Percentiles rank a stretch among this genome's conserved stretches.
Conservation (phyloP, 2,797 vertebrate species). For the Chelon auratus region DNA sequence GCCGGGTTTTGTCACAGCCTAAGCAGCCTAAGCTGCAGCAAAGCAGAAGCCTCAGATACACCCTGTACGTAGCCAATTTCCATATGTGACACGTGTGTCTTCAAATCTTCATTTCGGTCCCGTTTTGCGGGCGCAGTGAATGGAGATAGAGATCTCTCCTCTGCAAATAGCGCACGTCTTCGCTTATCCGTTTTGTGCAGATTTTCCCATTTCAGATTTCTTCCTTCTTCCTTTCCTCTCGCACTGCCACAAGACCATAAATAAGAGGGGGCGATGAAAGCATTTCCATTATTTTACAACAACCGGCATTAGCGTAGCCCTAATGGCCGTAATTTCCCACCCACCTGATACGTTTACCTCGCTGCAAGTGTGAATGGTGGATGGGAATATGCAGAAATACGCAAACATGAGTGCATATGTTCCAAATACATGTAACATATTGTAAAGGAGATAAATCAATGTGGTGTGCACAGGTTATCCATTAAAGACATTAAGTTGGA, state of each 20-base stretch:
- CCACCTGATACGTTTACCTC: conserved; percentile 29
- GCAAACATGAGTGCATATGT: conserved; percentile 27
- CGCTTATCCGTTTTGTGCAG: conserved; percentile 53
- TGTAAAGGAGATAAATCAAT: conserved; percentile 42
- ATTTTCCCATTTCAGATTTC: conserved; percentile 19
- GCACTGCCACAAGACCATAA: conserved; percentile 32
- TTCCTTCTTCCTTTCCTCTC: conserved; percentile 5
- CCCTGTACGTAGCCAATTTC: no score
- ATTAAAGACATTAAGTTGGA: conserved; percentile 55
- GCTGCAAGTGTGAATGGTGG: conserved; percentile 6
- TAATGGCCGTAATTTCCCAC: conserved; percentile 25
- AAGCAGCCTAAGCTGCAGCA: no score
- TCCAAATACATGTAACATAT: conserved; percentile 26
- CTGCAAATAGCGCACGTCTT: conserved; percentile 30
- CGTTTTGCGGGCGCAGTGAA: conserved; percentile 42
- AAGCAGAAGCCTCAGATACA: no score
- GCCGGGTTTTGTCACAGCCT: no score
- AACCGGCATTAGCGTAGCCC: conserved; percentile 24
- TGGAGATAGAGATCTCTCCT: conserved; percentile 49
- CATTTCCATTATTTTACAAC: conserved; percentile 37
- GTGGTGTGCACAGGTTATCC: conserved; percentile 45
- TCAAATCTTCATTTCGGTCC: conserved; percentile 47
- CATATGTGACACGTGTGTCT: conserved; percentile 15
- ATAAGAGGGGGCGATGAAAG: conserved; percentile 39
- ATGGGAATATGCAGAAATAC: conserved; percentile 24